Conservation (phyloP, 2,797 vertebrate species). For the Sebastes hubbsi region DNA sequence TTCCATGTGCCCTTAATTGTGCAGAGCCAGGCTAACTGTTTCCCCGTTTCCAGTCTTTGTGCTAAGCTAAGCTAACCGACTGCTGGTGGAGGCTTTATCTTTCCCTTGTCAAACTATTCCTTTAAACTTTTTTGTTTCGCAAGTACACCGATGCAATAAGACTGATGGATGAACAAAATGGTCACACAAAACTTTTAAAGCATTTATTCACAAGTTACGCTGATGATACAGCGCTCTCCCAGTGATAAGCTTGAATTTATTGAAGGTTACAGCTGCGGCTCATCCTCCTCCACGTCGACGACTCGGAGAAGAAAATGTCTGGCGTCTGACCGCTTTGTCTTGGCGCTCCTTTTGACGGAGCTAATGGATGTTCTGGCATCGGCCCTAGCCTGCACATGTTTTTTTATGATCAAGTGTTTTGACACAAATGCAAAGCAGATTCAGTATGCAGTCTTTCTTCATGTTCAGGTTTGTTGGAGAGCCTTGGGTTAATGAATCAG, state of each 20-base stretch:
- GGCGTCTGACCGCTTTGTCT: slow-evolving; percentile 46
- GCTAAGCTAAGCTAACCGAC: not conserved
- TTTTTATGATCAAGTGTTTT: slow-evolving; percentile 30
- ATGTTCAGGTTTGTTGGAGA: not conserved
- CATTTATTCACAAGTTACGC: not conserved
- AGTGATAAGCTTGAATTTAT: slow-evolving; percentile 30
- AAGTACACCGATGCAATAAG: not conserved
- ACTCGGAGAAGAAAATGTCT: slow-evolving; percentile 37
- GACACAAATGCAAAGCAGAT: slow-evolving; percentile 14
- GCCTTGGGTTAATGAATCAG: not conserved
- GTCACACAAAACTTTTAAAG: not conserved
- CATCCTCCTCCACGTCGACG: slow-evolving; percentile 35
- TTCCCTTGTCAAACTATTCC: not conserved
- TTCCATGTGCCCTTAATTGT: not conserved
- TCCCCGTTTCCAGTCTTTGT: not conserved
- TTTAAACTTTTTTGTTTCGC: not conserved
- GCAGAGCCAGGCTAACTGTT: not conserved
- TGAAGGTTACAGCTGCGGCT: slow-evolving; percentile 35
- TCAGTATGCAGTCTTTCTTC: slow-evolving; percentile 31
- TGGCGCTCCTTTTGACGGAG: slow-evolving; percentile 38
- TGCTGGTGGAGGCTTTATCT: not conserved
- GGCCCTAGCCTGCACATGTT: slow-evolving; percentile 21
- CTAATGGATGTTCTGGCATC: slow-evolving; percentile 56
- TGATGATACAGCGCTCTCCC: not conserved
- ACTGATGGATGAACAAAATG: not conserved